A percentile compares a stretch with the other conserved stretches of the same genome.
Conservation (phyloP, 2,888 invertebrate genomes). For the Anoncus sp. region DNA sequence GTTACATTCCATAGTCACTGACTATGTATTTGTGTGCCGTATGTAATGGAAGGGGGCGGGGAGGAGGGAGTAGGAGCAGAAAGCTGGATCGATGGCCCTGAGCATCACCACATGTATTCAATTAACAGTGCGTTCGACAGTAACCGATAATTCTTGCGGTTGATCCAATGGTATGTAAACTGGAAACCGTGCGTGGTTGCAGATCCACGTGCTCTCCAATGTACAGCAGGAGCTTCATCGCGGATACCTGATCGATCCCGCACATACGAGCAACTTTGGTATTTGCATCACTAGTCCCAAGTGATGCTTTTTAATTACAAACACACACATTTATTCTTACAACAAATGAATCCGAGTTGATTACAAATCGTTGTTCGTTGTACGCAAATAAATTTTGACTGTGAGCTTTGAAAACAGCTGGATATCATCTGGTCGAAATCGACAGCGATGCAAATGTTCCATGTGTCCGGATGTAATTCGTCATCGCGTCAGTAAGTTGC, state of each 20-base stretch:
- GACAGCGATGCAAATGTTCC: too few relatives aligned
- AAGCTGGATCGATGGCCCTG: conserved; percentile 46
- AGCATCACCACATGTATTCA: conserved; percentile 57
- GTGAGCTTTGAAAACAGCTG: too few relatives aligned
- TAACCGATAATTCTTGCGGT: conserved; percentile 63
- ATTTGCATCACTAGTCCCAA: not conserved
- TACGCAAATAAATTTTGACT: too few relatives aligned
- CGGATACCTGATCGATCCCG: conserved; percentile 52
- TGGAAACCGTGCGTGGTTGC: conserved; percentile 51
- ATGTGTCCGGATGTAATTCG: too few relatives aligned
- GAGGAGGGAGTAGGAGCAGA: conserved; percentile 5
- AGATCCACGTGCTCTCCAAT: conserved; percentile 45
- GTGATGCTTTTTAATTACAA: not conserved
- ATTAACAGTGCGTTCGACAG: conserved; percentile 62
- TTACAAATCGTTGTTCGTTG: too few relatives aligned
- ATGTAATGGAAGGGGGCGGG: conserved; percentile 3
- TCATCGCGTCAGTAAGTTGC: too few relatives aligned
- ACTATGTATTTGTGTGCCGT: conserved; percentile 1
- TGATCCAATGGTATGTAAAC: conserved; percentile 56
- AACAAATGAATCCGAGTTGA: too few relatives aligned
- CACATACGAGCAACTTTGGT: not conserved
- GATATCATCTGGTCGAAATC: too few relatives aligned
- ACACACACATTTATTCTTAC: not conserved
- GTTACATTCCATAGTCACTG: not conserved
- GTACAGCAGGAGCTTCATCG: conserved; percentile 12